Percentiles rank a stretch among this genome's conserved stretches.
These are phyloP conservation scores for Ommatoiulus sabulosus DNA, from an alignment of 2,888 invertebrate species.

Conservation along the genomic window DNA sequence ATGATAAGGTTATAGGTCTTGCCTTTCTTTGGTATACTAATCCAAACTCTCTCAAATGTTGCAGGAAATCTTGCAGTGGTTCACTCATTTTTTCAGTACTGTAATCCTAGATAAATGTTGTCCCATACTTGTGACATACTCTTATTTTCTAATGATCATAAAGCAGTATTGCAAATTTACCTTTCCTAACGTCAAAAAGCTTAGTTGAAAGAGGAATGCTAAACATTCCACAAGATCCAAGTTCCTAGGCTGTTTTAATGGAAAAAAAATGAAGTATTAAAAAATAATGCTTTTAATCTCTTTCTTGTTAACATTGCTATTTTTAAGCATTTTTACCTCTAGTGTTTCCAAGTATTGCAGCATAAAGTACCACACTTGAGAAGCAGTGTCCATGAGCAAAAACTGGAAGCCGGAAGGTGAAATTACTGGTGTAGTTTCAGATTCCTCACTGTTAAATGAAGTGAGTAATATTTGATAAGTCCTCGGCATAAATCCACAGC, in stretches of 20 bases:
- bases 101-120: constrained; percentile 77
- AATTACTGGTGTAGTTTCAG: constrained; percentile 86
- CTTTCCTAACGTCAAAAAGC: constrained; percentile 93
- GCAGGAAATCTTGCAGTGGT: constrained; percentile 87
- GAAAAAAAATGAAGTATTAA: not conserved
- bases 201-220: constrained; percentile 95
- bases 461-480: not conserved
- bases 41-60: constrained; percentile 96
- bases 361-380: constrained; percentile 97
- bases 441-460: constrained; percentile 73
- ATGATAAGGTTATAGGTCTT: constrained; percentile 56
- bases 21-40: constrained; percentile 96
- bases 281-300: not conserved
- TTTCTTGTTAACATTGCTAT: not conserved
- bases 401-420: constrained; percentile 98
- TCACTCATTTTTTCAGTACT: constrained; percentile 94
- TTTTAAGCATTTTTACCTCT: constrained; percentile 70
- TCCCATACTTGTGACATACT: not conserved
- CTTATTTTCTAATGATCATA: constrained; percentile 20
- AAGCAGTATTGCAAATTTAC: constrained; percentile 67
- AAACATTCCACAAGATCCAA: constrained; percentile 91
- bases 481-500: not conserved
- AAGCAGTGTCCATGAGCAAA: constrained; percentile 89
- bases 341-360: constrained; percentile 95
- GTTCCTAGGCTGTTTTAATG: constrained; percentile 73